Conservation (phyloP, 1,140 invertebrate species). For the Sycophila sp. region DNA sequence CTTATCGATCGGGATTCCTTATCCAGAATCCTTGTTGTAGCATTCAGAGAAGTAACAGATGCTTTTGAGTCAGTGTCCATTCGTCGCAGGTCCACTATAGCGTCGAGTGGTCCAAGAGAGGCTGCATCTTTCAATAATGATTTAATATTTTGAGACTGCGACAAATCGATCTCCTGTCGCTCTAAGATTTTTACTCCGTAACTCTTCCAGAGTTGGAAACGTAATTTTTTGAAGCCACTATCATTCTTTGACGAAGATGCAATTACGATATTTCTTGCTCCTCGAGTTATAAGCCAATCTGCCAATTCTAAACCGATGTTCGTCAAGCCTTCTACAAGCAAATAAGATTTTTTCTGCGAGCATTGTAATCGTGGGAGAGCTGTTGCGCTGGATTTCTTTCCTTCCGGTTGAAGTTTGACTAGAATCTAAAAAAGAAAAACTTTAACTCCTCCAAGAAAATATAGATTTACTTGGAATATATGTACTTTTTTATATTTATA, state of each 20-base stretch:
- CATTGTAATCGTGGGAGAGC: slow-evolving; percentile 45
- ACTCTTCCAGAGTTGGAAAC: slow-evolving; percentile 39
- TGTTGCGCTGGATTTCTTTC: slow-evolving; percentile 1
- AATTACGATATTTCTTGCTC: slow-evolving; percentile 81
- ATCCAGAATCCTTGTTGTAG: slow-evolving; percentile 37
- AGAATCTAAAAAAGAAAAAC: slow-evolving; percentile 39
- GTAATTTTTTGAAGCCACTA: slow-evolving; percentile 69
- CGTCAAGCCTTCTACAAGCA: slow-evolving; percentile 81
- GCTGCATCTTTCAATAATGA: slow-evolving; percentile 38
- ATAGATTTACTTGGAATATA: neutral
- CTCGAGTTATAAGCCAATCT: slow-evolving; percentile 86
- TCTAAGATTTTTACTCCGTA: slow-evolving; percentile 32
- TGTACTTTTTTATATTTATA: neutral
- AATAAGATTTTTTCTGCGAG: slow-evolving; percentile 53
- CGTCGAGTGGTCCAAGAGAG: slow-evolving; percentile 34
- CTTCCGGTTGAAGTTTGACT: slow-evolving; percentile 39
- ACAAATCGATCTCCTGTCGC: slow-evolving; percentile 33
- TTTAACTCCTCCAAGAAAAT: too few species aligned
- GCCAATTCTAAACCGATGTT: slow-evolving; percentile 92
- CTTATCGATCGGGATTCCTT: slow-evolving; percentile 36
- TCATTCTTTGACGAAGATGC: slow-evolving; percentile 75
- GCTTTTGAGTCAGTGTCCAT: neutral
- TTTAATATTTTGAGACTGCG: slow-evolving; percentile 52
- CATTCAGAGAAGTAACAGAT: neutral
- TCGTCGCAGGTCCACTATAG: slow-evolving; percentile 40